Conservation (phyloP, 2,797 vertebrate genomes). For the Cuniculus paca region DNA sequence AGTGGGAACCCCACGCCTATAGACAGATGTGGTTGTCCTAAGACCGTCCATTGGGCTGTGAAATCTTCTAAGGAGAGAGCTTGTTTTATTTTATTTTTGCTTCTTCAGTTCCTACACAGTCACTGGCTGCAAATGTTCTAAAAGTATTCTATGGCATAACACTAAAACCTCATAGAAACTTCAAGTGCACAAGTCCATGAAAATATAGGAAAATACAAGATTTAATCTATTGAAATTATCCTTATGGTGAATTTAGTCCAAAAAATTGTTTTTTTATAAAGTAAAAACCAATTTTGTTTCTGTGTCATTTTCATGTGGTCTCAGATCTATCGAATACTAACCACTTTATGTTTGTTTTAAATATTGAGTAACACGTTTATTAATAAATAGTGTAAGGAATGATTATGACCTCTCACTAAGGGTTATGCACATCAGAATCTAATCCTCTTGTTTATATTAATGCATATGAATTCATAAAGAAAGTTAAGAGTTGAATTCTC, state of each 20-base stretch:
- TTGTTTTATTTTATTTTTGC: neutral
- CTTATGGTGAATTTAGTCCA: neutral
- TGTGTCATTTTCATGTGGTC: neutral
- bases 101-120: neutral
- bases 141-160: neutral
- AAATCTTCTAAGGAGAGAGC: neutral
- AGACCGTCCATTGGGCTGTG: neutral
- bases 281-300: neutral
- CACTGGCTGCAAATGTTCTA: neutral
- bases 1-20: fast-evolving
- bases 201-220: neutral
- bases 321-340: too few species aligned
- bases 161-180: neutral
- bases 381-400: neutral
- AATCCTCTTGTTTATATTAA: neutral
- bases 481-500: neutral
- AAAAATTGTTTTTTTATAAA: too few species aligned
- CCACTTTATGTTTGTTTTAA: neutral
- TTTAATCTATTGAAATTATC: neutral
- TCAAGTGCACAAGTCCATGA: neutral
- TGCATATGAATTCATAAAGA: neutral
- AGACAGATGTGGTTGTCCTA: fast-evolving
- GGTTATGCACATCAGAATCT: neutral
- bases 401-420: neutral
- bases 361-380: neutral